Evolutionary conservation across 2,113 vertebrate species (phyloP), one percentile per base, ranked within the genome.

Genomic region (Oncorhynchus mykiss): DNA sequence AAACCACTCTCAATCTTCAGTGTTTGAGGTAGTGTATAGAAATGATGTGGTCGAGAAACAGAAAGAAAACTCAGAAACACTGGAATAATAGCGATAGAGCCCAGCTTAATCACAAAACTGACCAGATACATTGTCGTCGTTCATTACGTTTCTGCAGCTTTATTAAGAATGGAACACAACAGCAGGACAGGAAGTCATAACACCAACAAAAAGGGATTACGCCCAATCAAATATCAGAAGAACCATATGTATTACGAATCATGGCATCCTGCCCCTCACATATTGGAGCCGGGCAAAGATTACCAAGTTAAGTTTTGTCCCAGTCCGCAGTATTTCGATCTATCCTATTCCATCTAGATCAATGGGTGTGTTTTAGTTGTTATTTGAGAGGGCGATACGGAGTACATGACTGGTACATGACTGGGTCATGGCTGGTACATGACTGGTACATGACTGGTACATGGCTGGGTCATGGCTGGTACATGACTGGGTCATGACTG

Each of bases 101-200:
- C 39, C 4, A 25, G 8, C 34, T n/a, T 22, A n/a, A 64, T 24
- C 39, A 45, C 39, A 11, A 45, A 45, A 70, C 39, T 70, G 39
- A 48, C 18, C 8, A 5, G 34, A 70, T 45, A 70, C 34, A 3
- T 48, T 22, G 20, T 68, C 31, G 9, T 68, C 16, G 29, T 39
- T 68, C 29, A 60, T 85, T 74, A 89, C 88, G 82, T 25, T 48
- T 88, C 87, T 88, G 77, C 86, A 70, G 86, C 89, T 93, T 93
- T 93, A 92, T 92, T 93, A 93, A 94, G 92, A 93, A 94, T 90
- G 91, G 78, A 93, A 90, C 85, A 93, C 92, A 91, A 90, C 92
- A 93, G 87, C 92, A 85, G 89, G 86, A 92, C 90, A 87, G 87
- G 91, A 93, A 92, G 88, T 89, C 87, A 90, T 90, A 92, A 93